Evolutionary conservation across 2,113 vertebrate genomes (phyloP), one percentile per base, ranked within the genome.

Genomic region (Andinoacara biseriatus): DNA sequence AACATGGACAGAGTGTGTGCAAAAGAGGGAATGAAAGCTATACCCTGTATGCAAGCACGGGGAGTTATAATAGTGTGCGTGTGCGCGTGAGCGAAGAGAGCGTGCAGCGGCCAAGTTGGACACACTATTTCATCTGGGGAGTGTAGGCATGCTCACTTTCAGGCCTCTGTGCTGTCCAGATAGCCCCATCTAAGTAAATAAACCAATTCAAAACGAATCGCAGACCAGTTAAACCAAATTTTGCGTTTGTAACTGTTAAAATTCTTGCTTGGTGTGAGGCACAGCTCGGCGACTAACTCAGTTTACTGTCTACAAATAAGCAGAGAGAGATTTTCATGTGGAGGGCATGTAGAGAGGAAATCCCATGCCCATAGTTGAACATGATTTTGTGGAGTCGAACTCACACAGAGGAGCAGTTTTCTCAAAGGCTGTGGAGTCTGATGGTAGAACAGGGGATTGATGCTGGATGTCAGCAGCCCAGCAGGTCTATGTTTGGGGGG

Each of bases 71-170:
- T 18, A 54, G 56, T 69, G 86, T 74, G 74, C 83, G 46, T 54
- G 57, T 26, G 75, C 10, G 82, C 5, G 76, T 17, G 63, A 5
- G 67, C 58, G 63, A 8, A 58, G 9, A 77, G n/a, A 63, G 58
- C 75, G 79, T 46, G 87, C 81, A 80, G 69, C 80, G 84, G 49
- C 76, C 87, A 90, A 92, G 86, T 93, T 92, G 81, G 87, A 86
- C 84, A 54, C 85, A 83, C 1, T 60, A 76, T 38, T 15, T 29
- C 80, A 86, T 80, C 77, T 89, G 83, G 83, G 69, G 82, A 76
- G 87, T 69, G 59, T 1, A 22, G 78, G 65, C 80, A 86, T 58
- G 49, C 76, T 77, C 20, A 35, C 72, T 59, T 78, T 82, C 26
- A 17, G 79, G 67, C 62, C 86, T 88, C 49, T 38, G 6, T 54